phyloP scores from a whole-genome alignment of 1,140 invertebrate species.

The Leucophenga varia region DNA sequence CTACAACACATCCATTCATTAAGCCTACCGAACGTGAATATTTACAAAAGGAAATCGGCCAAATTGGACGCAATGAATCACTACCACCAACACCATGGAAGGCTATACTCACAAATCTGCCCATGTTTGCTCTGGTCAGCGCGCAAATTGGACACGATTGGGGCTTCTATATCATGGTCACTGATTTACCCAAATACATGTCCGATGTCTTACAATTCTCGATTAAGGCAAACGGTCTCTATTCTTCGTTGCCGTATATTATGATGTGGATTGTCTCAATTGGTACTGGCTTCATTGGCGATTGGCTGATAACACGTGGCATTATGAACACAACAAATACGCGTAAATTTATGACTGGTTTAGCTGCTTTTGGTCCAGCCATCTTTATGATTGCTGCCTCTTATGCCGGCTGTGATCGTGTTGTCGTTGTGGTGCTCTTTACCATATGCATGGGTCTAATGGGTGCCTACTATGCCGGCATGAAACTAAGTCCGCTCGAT shows the following conservation, averaged over 20 bases:
- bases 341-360: constrained; percentile 72
- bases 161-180: constrained; percentile 93
- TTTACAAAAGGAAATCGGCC: constrained; percentile 66
- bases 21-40: constrained; percentile 75
- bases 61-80: constrained; percentile 56
- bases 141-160: constrained; percentile 86
- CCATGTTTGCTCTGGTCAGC: constrained; percentile 72
- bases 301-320: constrained; percentile 65
- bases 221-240: constrained; percentile 70
- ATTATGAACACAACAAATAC: constrained; percentile 64
- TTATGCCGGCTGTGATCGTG: constrained; percentile 74
- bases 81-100: constrained; percentile 70
- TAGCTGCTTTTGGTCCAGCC: constrained; percentile 72
- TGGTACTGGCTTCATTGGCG: constrained; percentile 66
- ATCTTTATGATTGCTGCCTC: constrained; percentile 78
- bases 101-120: constrained; percentile 71
- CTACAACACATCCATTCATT: constrained; percentile 81
- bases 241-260: constrained; percentile 71
- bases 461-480: constrained; percentile 75
- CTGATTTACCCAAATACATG: constrained; percentile 91
- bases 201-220: constrained; percentile 82
- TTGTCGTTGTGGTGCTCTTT: constrained; percentile 66
- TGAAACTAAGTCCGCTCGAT: constrained; percentile 80
- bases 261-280: constrained; percentile 74
- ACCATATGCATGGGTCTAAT: constrained; percentile 73